A percentile compares a stretch with the other conserved stretches of the same genome.
These are phyloP conservation scores for Chelon labrosus DNA, from an alignment of 2,797 vertebrate genomes.

Conservation along the genomic window DNA sequence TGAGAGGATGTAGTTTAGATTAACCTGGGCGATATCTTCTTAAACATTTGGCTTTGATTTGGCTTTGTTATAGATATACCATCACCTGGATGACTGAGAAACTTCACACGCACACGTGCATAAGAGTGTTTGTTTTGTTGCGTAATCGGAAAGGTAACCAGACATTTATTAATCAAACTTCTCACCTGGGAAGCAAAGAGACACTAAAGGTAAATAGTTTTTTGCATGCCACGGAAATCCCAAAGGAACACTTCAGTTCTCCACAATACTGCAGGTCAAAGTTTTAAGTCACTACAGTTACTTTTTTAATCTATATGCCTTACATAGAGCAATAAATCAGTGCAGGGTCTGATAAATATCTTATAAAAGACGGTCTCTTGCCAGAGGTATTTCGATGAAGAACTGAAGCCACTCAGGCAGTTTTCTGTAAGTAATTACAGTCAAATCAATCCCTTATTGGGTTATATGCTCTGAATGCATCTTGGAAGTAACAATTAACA, in stretches of 20 bases:
- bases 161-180: not conserved
- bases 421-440: slow-evolving; percentile 16
- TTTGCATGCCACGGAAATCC: slow-evolving; percentile 8
- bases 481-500: slow-evolving; percentile 6
- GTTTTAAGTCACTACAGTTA: slow-evolving; percentile 7
- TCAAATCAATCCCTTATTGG: not conserved
- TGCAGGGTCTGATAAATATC: not conserved
- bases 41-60: too few relatives aligned
- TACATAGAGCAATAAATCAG: slow-evolving; percentile 5
- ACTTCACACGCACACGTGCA: too few relatives aligned
- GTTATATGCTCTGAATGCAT: slow-evolving; percentile 1
- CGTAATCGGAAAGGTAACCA: too few relatives aligned
- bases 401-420: not conserved
- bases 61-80: too few relatives aligned
- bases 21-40: too few relatives aligned
- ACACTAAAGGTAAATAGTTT: slow-evolving; percentile 8
- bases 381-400: slow-evolving; percentile 2
- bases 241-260: slow-evolving; percentile 10
- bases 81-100: too few relatives aligned
- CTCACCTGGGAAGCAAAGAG: slow-evolving; percentile 14
- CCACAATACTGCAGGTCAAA: slow-evolving; percentile 1
- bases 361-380: not conserved
- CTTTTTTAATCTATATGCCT: not conserved
- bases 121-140: too few relatives aligned
- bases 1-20: too few relatives aligned